These are phyloP conservation scores for Xiphophorus maculatus DNA, from an alignment of 2,113 vertebrate genomes.

Conservation along the genomic window DNA sequence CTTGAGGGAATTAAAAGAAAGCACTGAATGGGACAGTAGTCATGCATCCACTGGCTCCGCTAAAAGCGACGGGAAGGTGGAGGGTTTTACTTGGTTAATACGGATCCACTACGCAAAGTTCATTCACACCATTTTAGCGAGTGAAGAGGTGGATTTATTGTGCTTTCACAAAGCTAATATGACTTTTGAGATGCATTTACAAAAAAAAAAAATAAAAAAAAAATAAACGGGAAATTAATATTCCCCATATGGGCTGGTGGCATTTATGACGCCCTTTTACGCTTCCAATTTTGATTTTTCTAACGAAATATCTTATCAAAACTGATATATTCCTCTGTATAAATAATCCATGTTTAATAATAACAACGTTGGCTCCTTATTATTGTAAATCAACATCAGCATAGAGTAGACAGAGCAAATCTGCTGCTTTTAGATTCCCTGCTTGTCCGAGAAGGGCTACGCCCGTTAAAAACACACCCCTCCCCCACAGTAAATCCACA, in stretches of 20 bases:
- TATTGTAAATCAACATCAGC: constrained; percentile 80
- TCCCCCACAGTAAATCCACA: constrained; percentile 69
- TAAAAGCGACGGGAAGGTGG: constrained; percentile 46
- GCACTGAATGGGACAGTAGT: constrained; percentile 71
- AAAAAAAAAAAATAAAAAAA: constrained; percentile 31
- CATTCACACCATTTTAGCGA: constrained; percentile 47
- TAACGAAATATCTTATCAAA: constrained; percentile 79
- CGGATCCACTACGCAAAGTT: constrained; percentile 33
- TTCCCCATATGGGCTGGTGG: constrained; percentile 70
- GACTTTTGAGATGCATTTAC: constrained; percentile 58
- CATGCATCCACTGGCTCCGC: constrained; percentile 70
- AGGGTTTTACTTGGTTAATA: constrained; percentile 36
- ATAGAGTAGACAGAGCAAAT: constrained; percentile 82
- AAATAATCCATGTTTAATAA: constrained; percentile 75
- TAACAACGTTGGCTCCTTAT: constrained; percentile 79
- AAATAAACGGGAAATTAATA: constrained; percentile 17
- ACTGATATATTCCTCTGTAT: constrained; percentile 77
- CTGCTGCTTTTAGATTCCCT: constrained; percentile 83
- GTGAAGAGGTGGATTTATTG: constrained; percentile 63
- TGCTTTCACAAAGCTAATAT: constrained; percentile 71
- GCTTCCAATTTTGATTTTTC: constrained; percentile 75
- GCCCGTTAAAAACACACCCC: constrained; percentile 69
- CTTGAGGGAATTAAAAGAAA: constrained; percentile 31
- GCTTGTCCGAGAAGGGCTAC: constrained; percentile 82
- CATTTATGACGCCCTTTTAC: constrained; percentile 62